Evolutionary conservation across 1,140 invertebrate genomes (phyloP).

Genomic region (Ctenoplectra terminalis): DNA sequence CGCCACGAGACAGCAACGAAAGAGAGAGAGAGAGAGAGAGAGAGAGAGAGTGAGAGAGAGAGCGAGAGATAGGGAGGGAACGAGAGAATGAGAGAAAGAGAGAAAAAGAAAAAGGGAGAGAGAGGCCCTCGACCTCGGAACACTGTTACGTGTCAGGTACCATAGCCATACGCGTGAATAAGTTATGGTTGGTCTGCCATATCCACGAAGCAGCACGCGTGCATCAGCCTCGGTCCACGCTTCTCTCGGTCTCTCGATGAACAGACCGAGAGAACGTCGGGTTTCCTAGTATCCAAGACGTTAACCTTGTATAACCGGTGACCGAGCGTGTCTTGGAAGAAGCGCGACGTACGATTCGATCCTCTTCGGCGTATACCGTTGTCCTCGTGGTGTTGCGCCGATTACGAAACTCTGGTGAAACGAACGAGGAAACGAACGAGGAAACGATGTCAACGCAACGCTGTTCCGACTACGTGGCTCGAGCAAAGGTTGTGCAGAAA

Average conservation of each 20-base stretch:
- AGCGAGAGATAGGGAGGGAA: slow-evolving; percentile 25
- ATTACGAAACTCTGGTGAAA: slow-evolving; percentile 23
- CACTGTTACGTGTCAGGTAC: slow-evolving; percentile 71
- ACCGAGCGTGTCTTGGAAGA: not conserved
- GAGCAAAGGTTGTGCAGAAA: too few species aligned
- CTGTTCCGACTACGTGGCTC: too few species aligned
- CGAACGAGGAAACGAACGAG: not conserved
- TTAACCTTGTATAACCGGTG: slow-evolving; percentile 44
- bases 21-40: too few species aligned
- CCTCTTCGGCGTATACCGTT: slow-evolving; percentile 33
- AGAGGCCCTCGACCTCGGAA: slow-evolving; percentile 67
- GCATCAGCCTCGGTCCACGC: slow-evolving; percentile 61
- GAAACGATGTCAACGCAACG: too few species aligned
- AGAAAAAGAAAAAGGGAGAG: slow-evolving; percentile 23
- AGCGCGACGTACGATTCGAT: slow-evolving; percentile 29
- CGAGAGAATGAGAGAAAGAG: slow-evolving; percentile 10
- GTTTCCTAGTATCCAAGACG: slow-evolving; percentile 54
- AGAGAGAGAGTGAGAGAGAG: not conserved
- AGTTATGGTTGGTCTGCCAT: slow-evolving; percentile 69
- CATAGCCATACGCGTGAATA: slow-evolving; percentile 70
- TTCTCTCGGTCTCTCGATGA: slow-evolving; percentile 12
- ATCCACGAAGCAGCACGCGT: slow-evolving; percentile 69
- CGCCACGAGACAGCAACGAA: not conserved
- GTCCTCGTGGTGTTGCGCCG: slow-evolving; percentile 18
- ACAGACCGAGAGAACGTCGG: slow-evolving; percentile 29